A percentile compares a stretch with the other conserved stretches of the same genome.
phyloP scores from a whole-genome alignment of 2,797 vertebrate genomes.

The Diplodus sargus region DNA sequence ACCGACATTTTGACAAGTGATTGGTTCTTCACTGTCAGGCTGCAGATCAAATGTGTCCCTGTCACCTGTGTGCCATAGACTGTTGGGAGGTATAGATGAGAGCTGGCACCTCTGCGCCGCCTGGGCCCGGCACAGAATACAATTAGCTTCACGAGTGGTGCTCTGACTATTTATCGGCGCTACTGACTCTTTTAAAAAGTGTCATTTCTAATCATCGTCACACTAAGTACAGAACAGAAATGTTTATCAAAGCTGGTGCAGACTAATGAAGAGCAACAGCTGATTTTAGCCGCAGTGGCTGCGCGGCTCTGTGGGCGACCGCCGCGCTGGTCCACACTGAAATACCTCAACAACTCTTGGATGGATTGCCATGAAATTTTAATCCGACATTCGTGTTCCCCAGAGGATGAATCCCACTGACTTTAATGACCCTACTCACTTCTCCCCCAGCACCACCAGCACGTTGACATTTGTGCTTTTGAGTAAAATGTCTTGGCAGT shows the following conservation, averaged over 20 bases:
- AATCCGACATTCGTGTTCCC: background rate
- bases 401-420: background rate
- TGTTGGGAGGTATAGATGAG: slow-evolving; percentile 39
- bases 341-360: background rate
- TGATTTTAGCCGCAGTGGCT: background rate
- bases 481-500: slow-evolving; percentile 1
- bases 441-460: background rate
- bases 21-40: slow-evolving; percentile 54
- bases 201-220: background rate
- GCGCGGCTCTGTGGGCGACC: background rate
- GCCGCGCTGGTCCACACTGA: background rate
- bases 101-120: slow-evolving; percentile 34
- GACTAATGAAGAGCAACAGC: background rate
- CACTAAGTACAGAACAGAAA: background rate
- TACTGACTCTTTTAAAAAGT: background rate
- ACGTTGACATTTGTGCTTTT: slow-evolving; percentile 4
- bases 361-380: background rate
- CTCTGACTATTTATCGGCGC: background rate
- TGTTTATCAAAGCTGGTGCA: background rate
- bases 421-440: background rate
- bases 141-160: background rate
- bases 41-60: slow-evolving; percentile 48
- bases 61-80: slow-evolving; percentile 37
- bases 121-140: slow-evolving; percentile 12
- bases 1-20: slow-evolving; percentile 66